Base-by-base conservation (phyloP, 2,888 invertebrate species). In the Tyria jacobaeae region DNA sequence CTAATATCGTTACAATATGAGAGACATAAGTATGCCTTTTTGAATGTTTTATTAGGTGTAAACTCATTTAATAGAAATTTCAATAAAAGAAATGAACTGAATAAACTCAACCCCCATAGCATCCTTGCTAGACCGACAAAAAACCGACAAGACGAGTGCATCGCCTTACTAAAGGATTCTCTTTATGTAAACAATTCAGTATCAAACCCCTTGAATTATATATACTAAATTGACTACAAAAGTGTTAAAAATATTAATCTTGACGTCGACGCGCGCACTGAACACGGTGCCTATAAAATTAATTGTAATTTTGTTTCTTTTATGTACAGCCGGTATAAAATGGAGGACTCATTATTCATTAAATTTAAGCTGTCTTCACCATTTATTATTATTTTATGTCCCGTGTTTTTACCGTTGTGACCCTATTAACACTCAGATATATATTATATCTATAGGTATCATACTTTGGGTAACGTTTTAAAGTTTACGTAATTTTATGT, bases 221-320 rank as follows among this genome's bases (percentile, higher is more conserved):
- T 57, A 47, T n/a, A n/a, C n/a, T n/a, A 67, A 35, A 39, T 37
- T 4, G 35, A 59, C 35, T 35, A 62, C 57, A 56, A 56, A 76
- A 53, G 68, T 76, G 73, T 78, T 70, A 72, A 70, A 74, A 70
- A 66, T 73, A 77, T 78, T 68, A 70, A 72, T 72, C 65, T 60
- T 58, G 31, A 59, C 57, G 69, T 57, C 50, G 14, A 14, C 39
- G 37, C n/a, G n/a, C n/a, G n/a, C n/a, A n/a, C n/a, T n/a, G n/a
- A n/a, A n/a, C n/a, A n/a, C 48, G 27, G 34, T 35, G 70, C 64
- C 47, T 62, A 76, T 60, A 66, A 71, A 72, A 79, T 62, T 69
- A 71, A 79, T 71, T 64, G 67, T 73, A 71, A 76, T 73, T 62
- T 58, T 50, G 63, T 70, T 63, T 63, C 71, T 74, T 71, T 74